phyloP scores from a whole-genome alignment of 2,797 vertebrate genomes.

The Rallus crepitans region DNA sequence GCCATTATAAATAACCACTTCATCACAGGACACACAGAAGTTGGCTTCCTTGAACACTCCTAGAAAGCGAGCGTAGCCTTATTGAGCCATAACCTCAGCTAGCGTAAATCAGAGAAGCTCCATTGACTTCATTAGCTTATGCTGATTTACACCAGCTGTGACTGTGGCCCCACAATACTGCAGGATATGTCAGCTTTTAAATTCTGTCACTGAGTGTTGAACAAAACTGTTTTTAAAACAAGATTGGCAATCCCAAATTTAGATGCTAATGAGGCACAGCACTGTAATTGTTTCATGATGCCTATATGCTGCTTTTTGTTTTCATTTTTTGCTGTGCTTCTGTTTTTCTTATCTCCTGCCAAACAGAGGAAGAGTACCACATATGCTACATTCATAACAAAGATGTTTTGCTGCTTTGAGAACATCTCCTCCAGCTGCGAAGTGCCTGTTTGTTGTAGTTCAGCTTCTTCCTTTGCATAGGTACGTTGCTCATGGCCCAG shows the following conservation, averaged over 20 bases:
- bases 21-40: slow-evolving; percentile 73
- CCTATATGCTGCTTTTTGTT: slow-evolving; percentile 56
- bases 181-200: slow-evolving; percentile 69
- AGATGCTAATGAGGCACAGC: slow-evolving; percentile 51
- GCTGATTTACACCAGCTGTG: slow-evolving; percentile 58
- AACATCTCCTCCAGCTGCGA: slow-evolving; percentile 52
- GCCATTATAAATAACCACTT: slow-evolving; percentile 78
- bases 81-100: slow-evolving; percentile 57
- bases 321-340: slow-evolving; percentile 65
- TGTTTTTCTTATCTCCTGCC: slow-evolving; percentile 70
- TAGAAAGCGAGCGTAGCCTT: slow-evolving; percentile 71
- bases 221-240: slow-evolving; percentile 63
- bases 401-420: slow-evolving; percentile 29
- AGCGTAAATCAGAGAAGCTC: slow-evolving; percentile 63
- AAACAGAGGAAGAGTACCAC: slow-evolving; percentile 58
- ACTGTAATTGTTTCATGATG: slow-evolving; percentile 64
- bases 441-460: background rate
- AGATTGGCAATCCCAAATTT: slow-evolving; percentile 59
- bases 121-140: slow-evolving; percentile 54
- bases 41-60: slow-evolving; percentile 72
- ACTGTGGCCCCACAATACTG: slow-evolving; percentile 31
- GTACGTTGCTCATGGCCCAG: background rate
- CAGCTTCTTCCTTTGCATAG: slow-evolving; percentile 5
- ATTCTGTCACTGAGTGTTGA: slow-evolving; percentile 64
- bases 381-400: slow-evolving; percentile 36